phyloP scores from a whole-genome alignment of 2,888 invertebrate species.

The Athripsodes cinereus region DNA sequence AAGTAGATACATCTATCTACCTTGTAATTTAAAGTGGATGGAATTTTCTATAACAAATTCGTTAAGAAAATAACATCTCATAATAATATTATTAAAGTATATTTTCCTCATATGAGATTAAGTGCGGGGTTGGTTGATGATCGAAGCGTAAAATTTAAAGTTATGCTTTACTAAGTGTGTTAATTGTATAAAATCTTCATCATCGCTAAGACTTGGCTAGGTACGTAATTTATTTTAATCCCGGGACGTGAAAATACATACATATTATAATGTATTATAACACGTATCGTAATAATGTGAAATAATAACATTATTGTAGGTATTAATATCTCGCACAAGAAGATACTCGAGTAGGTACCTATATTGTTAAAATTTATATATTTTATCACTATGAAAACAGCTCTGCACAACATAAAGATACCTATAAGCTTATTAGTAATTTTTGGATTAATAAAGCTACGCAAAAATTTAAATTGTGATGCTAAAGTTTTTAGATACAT shows the following conservation, averaged over 20 bases:
- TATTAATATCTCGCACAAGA: too few relatives aligned
- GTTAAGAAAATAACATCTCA: background rate
- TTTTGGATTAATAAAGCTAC: background rate
- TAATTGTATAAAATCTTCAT: slow-evolving; percentile 1
- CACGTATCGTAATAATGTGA: too few relatives aligned
- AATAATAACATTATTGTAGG: too few relatives aligned
- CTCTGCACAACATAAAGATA: background rate
- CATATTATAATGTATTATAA: too few relatives aligned
- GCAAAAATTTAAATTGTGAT: too few relatives aligned
- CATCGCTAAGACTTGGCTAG: background rate
- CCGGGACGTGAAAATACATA: background rate
- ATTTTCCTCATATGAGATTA: slow-evolving; percentile 2
- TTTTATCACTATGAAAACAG: background rate
- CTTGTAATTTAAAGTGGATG: too few relatives aligned
- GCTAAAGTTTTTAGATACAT: too few relatives aligned
- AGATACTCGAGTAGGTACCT: too few relatives aligned
- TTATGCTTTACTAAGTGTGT: slow-evolving; percentile 1
- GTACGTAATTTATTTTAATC: background rate
- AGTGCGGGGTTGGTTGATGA: background rate
- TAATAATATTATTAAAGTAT: background rate
- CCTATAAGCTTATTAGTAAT: background rate
- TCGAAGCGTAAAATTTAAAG: background rate
- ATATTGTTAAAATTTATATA: background rate
- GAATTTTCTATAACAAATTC: background rate
- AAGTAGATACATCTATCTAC: too few relatives aligned